phyloP scores from a whole-genome alignment of 2,113 vertebrate genomes.

The Anthoscopus minutus region DNA sequence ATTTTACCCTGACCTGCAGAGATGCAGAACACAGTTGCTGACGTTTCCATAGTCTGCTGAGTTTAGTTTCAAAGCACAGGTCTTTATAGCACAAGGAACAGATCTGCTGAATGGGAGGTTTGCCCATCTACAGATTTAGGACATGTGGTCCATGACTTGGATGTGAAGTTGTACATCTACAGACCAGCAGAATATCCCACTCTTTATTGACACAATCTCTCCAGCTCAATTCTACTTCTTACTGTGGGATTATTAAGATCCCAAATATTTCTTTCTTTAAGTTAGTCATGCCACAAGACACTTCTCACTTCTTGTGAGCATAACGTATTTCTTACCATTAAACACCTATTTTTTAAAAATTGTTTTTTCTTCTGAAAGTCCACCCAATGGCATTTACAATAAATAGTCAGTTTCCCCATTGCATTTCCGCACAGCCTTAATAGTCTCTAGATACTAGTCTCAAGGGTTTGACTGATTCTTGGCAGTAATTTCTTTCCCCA shows the following conservation, averaged over 20 bases:
- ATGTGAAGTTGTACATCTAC: neutral
- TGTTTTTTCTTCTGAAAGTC: neutral
- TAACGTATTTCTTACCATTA: neutral
- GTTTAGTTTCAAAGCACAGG: neutral
- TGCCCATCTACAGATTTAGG: neutral
- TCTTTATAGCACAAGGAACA: neutral
- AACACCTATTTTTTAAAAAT: neutral
- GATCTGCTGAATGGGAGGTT: neutral
- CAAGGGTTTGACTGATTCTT: neutral
- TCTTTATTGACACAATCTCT: neutral
- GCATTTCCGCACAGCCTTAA: neutral
- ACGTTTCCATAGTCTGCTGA: neutral
- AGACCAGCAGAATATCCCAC: neutral
- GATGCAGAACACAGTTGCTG: neutral
- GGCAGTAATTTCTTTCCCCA: neutral
- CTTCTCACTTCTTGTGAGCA: neutral
- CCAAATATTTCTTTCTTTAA: neutral
- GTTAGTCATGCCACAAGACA: neutral
- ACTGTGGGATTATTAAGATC: neutral
- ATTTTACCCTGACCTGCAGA: neutral
- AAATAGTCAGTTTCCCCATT: neutral
- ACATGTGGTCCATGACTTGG: neutral
- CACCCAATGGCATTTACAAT: neutral
- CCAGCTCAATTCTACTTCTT: neutral
- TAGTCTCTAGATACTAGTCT: neutral